A percentile compares a stretch with the other conserved stretches of the same genome.
phyloP scores from a whole-genome alignment of 1,140 invertebrate species.

The Archegozetes longisetosus region DNA sequence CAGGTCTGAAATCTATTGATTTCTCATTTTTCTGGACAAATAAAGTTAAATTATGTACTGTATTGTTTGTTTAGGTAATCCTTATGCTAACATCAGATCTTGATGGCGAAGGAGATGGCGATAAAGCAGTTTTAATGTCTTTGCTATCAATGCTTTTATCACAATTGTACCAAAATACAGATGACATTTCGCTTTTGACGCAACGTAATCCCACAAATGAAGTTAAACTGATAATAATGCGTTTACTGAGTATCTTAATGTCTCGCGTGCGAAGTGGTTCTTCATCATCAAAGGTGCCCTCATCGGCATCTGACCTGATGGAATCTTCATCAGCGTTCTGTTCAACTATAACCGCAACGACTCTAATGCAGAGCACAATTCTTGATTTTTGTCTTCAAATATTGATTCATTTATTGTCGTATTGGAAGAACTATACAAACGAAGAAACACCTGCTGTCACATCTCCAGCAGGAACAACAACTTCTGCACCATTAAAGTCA shows the following conservation, averaged over 20 bases:
- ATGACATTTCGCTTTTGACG: slow-evolving; percentile 29
- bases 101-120: slow-evolving; percentile 61
- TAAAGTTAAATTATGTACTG: too few relatives aligned
- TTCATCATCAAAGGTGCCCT: not conserved
- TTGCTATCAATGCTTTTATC: slow-evolving; percentile 53
- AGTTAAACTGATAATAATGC: slow-evolving; percentile 72
- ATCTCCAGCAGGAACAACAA: slow-evolving; percentile 27
- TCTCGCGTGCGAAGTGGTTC: slow-evolving; percentile 39
- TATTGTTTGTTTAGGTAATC: slow-evolving; percentile 39
- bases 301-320: not conserved
- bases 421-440: slow-evolving; percentile 51
- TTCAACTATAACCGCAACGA: slow-evolving; percentile 41
- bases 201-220: slow-evolving; percentile 47
- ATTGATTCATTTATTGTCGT: slow-evolving; percentile 56
- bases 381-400: slow-evolving; percentile 66
- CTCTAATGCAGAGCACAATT: slow-evolving; percentile 55
- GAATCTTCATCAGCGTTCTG: not conserved
- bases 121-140: slow-evolving; percentile 53
- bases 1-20: slow-evolving; percentile 38
- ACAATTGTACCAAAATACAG: slow-evolving; percentile 53
- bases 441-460: slow-evolving; percentile 23
- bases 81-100: slow-evolving; percentile 78
- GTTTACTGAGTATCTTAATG: slow-evolving; percentile 58
- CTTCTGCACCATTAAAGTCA: slow-evolving; percentile 8
- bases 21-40: too few relatives aligned